Evolutionary conservation across 2,113 vertebrate genomes (phyloP), one percentile per base, ranked within the genome.

Genomic region (Pomatostomus ruficeps): DNA sequence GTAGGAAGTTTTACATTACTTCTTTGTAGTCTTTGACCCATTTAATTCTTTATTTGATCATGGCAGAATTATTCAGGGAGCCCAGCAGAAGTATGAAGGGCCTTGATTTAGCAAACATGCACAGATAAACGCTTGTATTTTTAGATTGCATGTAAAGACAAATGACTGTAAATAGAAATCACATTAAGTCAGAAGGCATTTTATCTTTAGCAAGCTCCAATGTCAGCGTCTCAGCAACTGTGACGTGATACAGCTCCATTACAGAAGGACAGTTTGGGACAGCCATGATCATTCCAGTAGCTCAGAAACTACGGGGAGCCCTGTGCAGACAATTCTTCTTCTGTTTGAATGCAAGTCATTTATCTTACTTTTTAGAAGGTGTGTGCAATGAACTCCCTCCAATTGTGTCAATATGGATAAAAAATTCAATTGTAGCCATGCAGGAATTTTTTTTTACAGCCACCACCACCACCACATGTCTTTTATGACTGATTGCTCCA

Each of bases 121-220:
- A 52, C 46, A 75, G 65, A 87, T 81, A 83, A 79, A 82, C 61
- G 61, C 16, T 79, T 93, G 28, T 74, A 75, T 81, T 96, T 88
- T 93, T 78, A 91, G 70, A 52, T 55, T 55, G 22, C 17, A 77
- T 54, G 23, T 52, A 88, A 93, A 93, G 81, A 91, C 52, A 89
- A 93, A 89, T 82, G 17, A 51, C 75, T 82, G 25, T 12, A 85
- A 88, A 84, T 75, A 78, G 54, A 94, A 91, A 79, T 75, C 70
- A 68, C 36, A 82, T 82, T 68, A 89, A 75, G 78, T 82, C 85
- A 82, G 73, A 96, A 85, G 42, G 21, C 43, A 75, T 82, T 91
- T 68, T 79, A 75, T 78, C 62, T 90, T 89, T 87, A 93, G 54
- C 1, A 54, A 87, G 43, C 25, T 42, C 49, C 79, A 78, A 85